Percentiles rank a stretch among this genome's conserved stretches.
These are phyloP conservation scores for Camarhynchus parvulus DNA, from an alignment of 2,113 vertebrate genomes.

Conservation along the genomic window DNA sequence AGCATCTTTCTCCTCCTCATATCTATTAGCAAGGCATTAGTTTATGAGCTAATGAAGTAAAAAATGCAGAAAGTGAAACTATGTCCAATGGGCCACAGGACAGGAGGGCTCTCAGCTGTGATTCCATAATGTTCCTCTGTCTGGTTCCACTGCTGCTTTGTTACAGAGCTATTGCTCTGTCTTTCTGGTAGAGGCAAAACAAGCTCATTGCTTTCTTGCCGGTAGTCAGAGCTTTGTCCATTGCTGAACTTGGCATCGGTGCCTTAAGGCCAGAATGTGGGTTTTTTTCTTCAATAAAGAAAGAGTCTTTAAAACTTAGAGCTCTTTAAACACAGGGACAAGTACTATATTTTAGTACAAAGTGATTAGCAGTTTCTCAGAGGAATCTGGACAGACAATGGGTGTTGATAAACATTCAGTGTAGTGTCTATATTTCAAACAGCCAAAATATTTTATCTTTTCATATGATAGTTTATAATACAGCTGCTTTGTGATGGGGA, in stretches of 20 bases:
- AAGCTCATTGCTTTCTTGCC: neutral
- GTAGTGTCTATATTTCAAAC: neutral
- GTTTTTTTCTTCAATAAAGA: neutral
- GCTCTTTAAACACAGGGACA: neutral
- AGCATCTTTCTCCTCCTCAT: neutral
- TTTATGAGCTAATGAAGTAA: constrained; percentile 9
- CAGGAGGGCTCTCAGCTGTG: neutral
- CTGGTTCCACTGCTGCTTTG: neutral
- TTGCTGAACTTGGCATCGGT: neutral
- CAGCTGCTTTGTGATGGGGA: neutral
- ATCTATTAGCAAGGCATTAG: constrained; percentile 20
- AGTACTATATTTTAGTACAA: neutral
- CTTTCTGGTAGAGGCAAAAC: neutral
- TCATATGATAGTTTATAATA: neutral
- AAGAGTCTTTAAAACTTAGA: no score
- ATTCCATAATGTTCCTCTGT: neutral
- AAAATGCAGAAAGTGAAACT: neutral
- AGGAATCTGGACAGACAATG: neutral
- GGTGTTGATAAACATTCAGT: neutral
- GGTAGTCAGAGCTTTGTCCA: neutral
- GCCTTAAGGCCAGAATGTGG: neutral
- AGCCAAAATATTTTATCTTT: neutral
- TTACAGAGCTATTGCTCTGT: neutral
- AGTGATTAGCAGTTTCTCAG: neutral
- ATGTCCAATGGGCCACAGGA: neutral